Percentiles rank a stretch among this genome's conserved stretches.
Evolutionary conservation across 2,888 invertebrate genomes (phyloP).

Genomic region (Lottia scabra): DNA sequence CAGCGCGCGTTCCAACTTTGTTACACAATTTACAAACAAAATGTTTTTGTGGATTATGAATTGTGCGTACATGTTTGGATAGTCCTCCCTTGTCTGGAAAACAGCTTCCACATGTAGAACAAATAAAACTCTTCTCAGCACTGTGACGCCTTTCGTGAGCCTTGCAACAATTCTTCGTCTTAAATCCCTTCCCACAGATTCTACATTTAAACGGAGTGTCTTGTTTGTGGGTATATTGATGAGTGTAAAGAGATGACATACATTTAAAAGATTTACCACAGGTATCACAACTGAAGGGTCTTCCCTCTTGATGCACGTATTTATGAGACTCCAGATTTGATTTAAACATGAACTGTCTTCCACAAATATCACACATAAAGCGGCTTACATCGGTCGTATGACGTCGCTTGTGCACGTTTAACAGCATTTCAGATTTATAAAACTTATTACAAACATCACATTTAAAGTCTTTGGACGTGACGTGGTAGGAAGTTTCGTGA

Average conservation of each 20-base stretch:
- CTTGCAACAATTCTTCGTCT: slow-evolving; percentile 56
- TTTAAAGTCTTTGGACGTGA: slow-evolving; percentile 34
- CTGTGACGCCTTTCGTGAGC: slow-evolving; percentile 60
- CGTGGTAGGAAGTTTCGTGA: slow-evolving; percentile 49
- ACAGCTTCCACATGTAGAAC: slow-evolving; percentile 51
- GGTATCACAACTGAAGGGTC: slow-evolving; percentile 46
- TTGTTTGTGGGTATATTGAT: slow-evolving; percentile 55
- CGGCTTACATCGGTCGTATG: slow-evolving; percentile 46
- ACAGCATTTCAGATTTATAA: slow-evolving; percentile 54
- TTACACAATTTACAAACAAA: slow-evolving; percentile 61
- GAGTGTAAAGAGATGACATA: slow-evolving; percentile 57
- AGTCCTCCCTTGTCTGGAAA: slow-evolving; percentile 64
- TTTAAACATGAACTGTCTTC: slow-evolving; percentile 57
- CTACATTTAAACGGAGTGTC: slow-evolving; percentile 50
- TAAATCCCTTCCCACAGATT: slow-evolving; percentile 58
- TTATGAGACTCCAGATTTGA: slow-evolving; percentile 58
- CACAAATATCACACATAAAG: slow-evolving; percentile 61
- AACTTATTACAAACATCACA: slow-evolving; percentile 58
- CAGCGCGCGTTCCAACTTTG: slow-evolving; percentile 52
- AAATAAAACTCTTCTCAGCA: slow-evolving; percentile 49
- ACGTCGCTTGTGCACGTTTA: slow-evolving; percentile 52
- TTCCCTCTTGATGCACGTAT: slow-evolving; percentile 51
- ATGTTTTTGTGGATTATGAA: slow-evolving; percentile 53
- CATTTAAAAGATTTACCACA: slow-evolving; percentile 62
- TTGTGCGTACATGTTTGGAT: slow-evolving; percentile 59